phyloP scores from a whole-genome alignment of 2,113 vertebrate species.

The Plecotus auritus region DNA sequence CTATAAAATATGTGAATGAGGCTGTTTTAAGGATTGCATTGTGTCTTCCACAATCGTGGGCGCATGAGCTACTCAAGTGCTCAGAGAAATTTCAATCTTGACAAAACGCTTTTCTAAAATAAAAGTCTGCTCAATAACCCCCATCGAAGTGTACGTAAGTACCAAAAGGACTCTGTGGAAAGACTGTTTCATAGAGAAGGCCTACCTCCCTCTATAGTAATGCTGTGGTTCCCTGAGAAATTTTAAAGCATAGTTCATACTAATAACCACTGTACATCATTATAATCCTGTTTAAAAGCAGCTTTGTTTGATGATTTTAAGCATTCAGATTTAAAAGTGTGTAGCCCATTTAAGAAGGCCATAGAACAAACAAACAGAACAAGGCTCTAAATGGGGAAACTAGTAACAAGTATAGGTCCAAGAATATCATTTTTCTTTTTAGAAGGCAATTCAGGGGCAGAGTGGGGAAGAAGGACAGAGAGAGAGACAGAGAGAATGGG shows the following conservation, averaged over 20 bases:
- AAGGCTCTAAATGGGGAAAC: neutral
- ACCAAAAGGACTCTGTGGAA: neutral
- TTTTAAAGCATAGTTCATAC: neutral
- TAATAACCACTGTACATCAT: neutral
- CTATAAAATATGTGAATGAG: neutral
- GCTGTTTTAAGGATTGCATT: neutral
- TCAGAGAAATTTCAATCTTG: neutral
- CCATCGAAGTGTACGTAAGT: neutral
- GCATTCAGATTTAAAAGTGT: neutral
- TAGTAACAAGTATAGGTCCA: neutral
- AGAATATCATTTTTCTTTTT: neutral
- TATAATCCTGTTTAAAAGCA: neutral
- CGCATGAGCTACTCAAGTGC: neutral
- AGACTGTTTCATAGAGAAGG: neutral
- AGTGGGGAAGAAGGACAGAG: too few relatives aligned
- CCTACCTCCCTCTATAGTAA: neutral
- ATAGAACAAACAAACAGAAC: neutral
- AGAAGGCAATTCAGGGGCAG: neutral
- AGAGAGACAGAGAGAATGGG: neutral
- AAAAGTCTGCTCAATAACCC: neutral
- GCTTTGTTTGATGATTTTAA: slow-evolving; percentile 2
- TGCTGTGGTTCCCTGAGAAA: neutral
- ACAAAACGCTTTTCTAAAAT: neutral
- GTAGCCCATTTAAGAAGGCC: neutral
- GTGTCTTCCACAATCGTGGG: neutral